Evolutionary conservation across 2,888 invertebrate genomes (phyloP).

Genomic region (Imbricaverruca yamaguchii): DNA sequence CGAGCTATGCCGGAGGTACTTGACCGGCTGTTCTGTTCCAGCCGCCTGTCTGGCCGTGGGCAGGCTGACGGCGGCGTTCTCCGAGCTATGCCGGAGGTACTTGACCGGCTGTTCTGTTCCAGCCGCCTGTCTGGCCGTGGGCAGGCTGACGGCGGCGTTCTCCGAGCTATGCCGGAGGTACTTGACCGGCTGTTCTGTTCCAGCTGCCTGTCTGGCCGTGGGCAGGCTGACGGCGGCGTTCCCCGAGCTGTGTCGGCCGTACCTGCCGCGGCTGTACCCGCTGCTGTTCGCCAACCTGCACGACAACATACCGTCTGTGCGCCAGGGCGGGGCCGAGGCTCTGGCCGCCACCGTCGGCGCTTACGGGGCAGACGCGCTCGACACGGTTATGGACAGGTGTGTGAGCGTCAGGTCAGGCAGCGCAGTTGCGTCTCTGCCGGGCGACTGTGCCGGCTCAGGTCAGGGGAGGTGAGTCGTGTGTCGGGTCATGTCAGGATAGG

Average conservation of each 20-base stretch:
- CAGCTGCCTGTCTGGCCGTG: conserved; percentile 50
- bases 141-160: conserved; percentile 48
- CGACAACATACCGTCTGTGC: conserved; percentile 49
- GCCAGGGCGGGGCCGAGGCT: conserved; percentile 50
- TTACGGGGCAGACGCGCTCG: conserved; percentile 41
- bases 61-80: conserved; percentile 47
- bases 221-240: conserved; percentile 48
- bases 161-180: conserved; percentile 44
- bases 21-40: conserved; percentile 41
- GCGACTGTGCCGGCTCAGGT: too few relatives aligned
- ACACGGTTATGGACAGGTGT: conserved; percentile 39
- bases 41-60: conserved; percentile 51
- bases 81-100: conserved; percentile 43
- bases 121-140: conserved; percentile 51
- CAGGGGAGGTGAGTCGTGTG: too few relatives aligned
- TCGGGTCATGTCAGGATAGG: too few relatives aligned
- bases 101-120: conserved; percentile 40
- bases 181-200: conserved; percentile 32
- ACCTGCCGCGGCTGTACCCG: conserved; percentile 43
- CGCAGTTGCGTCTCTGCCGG: too few relatives aligned
- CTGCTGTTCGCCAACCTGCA: conserved; percentile 44
- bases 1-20: conserved; percentile 42
- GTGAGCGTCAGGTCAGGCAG: not conserved
- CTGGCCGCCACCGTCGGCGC: conserved; percentile 44
- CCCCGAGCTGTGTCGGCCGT: conserved; percentile 44